phyloP scores from a whole-genome alignment of 2,888 invertebrate species.

The Anticlea derivata region DNA sequence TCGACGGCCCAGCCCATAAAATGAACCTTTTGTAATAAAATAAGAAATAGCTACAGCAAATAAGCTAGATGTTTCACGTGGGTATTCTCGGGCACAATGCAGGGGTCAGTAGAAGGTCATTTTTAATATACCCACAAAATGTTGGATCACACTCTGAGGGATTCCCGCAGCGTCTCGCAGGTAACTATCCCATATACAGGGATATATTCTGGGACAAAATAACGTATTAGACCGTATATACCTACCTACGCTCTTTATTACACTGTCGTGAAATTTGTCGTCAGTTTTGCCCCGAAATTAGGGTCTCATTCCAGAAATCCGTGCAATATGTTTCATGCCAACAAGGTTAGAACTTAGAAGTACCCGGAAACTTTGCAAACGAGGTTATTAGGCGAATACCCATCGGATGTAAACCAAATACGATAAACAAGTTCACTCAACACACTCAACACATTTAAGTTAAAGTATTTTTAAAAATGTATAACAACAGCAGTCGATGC shows the following conservation, averaged over 20 bases:
- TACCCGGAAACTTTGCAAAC: slow-evolving; percentile 2
- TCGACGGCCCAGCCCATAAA: slow-evolving; percentile 37
- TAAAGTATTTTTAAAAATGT: too few species aligned
- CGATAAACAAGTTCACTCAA: background rate
- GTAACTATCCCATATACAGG: slow-evolving; percentile 26
- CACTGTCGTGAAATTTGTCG: slow-evolving; percentile 18
- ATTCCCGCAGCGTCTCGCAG: slow-evolving; percentile 30
- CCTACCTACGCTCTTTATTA: slow-evolving; percentile 14
- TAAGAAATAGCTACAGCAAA: slow-evolving; percentile 42
- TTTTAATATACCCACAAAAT: slow-evolving; percentile 37
- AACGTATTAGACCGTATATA: slow-evolving; percentile 11
- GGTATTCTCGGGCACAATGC: slow-evolving; percentile 47
- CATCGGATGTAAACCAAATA: background rate
- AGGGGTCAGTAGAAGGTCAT: slow-evolving; percentile 53
- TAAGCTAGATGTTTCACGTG: slow-evolving; percentile 36
- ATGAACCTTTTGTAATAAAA: slow-evolving; percentile 43
- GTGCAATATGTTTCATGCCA: slow-evolving; percentile 15
- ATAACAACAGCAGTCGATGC: too few species aligned
- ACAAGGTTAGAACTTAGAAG: slow-evolving; percentile 7
- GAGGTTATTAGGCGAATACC: background rate
- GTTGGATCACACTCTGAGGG: slow-evolving; percentile 36
- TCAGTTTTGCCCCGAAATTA: slow-evolving; percentile 14
- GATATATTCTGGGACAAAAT: slow-evolving; percentile 28
- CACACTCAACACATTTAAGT: too few species aligned
- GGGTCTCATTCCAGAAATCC: slow-evolving; percentile 18